phyloP scores from a whole-genome alignment of 1,140 invertebrate genomes.

The Cydia fagiglandana region DNA sequence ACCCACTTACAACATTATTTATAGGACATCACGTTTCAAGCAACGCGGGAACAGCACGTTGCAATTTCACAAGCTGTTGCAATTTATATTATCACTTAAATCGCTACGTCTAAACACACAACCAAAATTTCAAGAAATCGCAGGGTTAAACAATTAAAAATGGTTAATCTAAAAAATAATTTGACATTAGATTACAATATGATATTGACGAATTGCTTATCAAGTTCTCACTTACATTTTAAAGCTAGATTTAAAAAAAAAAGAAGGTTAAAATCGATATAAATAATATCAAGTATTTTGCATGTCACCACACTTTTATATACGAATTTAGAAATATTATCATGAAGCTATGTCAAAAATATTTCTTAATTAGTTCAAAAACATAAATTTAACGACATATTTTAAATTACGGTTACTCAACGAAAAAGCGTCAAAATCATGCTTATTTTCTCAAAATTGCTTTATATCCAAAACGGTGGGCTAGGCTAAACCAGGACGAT shows the following conservation, averaged over 20 bases:
- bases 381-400: no score
- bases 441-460: no score
- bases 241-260: slow-evolving; percentile 27
- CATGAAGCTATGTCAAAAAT: no score
- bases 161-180: slow-evolving; percentile 47
- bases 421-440: no score
- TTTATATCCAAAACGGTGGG: no score
- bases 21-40: not conserved
- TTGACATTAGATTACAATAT: slow-evolving; percentile 50
- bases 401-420: no score
- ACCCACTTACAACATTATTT: not conserved
- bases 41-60: not conserved
- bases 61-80: not conserved
- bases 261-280: not conserved
- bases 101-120: slow-evolving; percentile 46
- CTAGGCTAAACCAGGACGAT: no score
- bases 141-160: slow-evolving; percentile 38
- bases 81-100: slow-evolving; percentile 38
- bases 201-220: slow-evolving; percentile 46
- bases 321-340: not conserved
- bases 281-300: not conserved
- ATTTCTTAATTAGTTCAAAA: no score
- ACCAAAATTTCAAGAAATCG: slow-evolving; percentile 50
- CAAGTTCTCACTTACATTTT: slow-evolving; percentile 31
- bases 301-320: not conserved